These are phyloP conservation scores for Ceratina australensis DNA, from an alignment of 1,140 invertebrate species.

Conservation along the genomic window DNA sequence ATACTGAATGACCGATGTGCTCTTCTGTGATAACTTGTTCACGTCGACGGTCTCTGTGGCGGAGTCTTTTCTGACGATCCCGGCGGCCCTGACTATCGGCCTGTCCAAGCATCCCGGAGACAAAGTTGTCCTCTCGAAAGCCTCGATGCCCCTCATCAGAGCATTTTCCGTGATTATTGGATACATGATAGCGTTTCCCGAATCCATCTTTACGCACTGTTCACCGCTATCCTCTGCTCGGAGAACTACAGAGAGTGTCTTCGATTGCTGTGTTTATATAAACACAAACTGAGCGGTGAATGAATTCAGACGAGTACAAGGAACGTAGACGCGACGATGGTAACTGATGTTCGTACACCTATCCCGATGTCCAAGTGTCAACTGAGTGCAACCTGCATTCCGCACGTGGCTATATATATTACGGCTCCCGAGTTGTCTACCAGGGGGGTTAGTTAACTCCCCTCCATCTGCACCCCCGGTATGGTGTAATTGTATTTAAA, in stretches of 20 bases:
- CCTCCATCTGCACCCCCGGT: slow-evolving; percentile 6
- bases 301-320: too few relatives aligned
- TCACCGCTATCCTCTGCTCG: not conserved
- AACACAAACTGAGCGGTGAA: too few relatives aligned
- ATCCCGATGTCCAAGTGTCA: slow-evolving; percentile 35
- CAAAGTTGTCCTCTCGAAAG: slow-evolving; percentile 25
- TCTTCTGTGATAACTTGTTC: slow-evolving; percentile 48
- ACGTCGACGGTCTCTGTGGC: slow-evolving; percentile 66
- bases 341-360: not conserved
- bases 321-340: not conserved
- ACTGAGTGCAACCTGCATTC: slow-evolving; percentile 52
- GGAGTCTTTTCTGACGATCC: slow-evolving; percentile 46
- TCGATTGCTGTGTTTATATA: too few relatives aligned
- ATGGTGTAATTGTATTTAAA: slow-evolving; percentile 70
- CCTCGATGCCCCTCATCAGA: slow-evolving; percentile 52
- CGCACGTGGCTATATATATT: slow-evolving; percentile 58
- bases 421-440: slow-evolving; percentile 42
- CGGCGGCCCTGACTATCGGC: slow-evolving; percentile 62
- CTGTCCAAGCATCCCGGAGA: not conserved
- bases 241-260: not conserved
- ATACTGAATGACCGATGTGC: slow-evolving; percentile 49
- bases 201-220: not conserved
- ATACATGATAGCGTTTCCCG: slow-evolving; percentile 40
- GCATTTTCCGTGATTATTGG: slow-evolving; percentile 49
- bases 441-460: slow-evolving; percentile 23